Evolutionary conservation across 2,888 invertebrate species (phyloP).

Genomic region (Eilema caniola): DNA sequence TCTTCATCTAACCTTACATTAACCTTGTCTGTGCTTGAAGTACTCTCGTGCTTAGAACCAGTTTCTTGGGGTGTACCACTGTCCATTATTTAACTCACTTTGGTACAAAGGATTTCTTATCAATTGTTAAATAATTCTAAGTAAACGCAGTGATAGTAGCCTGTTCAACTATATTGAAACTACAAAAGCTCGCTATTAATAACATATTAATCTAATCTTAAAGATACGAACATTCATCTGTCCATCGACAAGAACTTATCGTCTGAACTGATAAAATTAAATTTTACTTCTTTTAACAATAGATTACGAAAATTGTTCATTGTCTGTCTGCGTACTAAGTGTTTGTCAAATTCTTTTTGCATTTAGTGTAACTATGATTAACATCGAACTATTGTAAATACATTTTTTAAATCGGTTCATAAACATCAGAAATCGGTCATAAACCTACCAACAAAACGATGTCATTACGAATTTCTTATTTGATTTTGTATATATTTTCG

Average conservation of each 20-base stretch:
- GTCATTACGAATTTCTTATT: no score
- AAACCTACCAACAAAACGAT: no score
- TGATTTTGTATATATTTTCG: no score
- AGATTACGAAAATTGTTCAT: no score
- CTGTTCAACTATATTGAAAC: background rate
- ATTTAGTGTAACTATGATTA: no score
- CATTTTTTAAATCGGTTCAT: no score
- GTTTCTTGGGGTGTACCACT: background rate
- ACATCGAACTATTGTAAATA: no score
- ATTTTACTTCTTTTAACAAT: no score
- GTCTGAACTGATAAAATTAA: background rate
- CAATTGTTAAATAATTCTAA: background rate
- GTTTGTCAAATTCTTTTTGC: no score
- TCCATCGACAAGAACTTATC: conserved; percentile 1
- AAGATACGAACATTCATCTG: background rate
- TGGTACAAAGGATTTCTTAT: background rate
- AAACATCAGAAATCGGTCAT: no score
- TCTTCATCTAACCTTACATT: background rate
- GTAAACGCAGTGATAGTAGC: background rate
- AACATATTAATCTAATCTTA: background rate
- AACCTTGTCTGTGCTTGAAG: background rate
- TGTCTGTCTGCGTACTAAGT: no score
- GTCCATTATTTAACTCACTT: background rate
- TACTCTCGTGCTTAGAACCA: background rate
- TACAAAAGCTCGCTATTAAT: background rate